A percentile compares a stretch with the other conserved stretches of the same genome.
Conservation (phyloP, 2,113 vertebrate genomes). For the Sialia sialis region DNA sequence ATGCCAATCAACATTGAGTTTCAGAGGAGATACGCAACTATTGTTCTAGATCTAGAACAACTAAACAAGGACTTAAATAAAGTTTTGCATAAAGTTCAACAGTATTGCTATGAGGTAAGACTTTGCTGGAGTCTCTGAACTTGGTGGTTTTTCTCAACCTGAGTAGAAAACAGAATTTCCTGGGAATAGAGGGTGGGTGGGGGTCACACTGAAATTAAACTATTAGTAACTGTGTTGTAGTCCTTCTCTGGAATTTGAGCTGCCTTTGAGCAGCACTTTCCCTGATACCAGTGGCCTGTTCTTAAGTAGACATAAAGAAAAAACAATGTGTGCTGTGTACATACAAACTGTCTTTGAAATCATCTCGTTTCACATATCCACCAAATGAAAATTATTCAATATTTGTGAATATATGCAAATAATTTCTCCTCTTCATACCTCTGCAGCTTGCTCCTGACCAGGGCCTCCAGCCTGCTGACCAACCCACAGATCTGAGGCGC, state of each 20-base stretch:
- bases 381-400: background rate
- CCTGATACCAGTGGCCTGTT: background rate
- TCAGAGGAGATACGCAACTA: conserved; percentile 93
- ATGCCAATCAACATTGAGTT: conserved; percentile 91
- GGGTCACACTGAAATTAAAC: background rate
- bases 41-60: conserved; percentile 92
- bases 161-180: background rate
- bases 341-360: background rate
- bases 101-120: conserved; percentile 92
- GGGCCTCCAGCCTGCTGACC: conserved; percentile 90
- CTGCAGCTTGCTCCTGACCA: conserved; percentile 92
- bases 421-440: background rate
- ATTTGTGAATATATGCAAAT: too few relatives aligned
- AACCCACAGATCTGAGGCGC: conserved; percentile 87
- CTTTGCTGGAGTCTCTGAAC: background rate
- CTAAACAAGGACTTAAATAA: conserved; percentile 98
- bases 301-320: background rate
- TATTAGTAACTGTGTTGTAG: background rate
- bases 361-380: background rate
- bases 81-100: conserved; percentile 94
- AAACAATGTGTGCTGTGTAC: background rate
- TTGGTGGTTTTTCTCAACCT: background rate
- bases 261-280: background rate
- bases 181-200: background rate
- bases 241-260: background rate